Conservation (phyloP, 2,888 invertebrate genomes). For the Barypeithes pellucidus region DNA sequence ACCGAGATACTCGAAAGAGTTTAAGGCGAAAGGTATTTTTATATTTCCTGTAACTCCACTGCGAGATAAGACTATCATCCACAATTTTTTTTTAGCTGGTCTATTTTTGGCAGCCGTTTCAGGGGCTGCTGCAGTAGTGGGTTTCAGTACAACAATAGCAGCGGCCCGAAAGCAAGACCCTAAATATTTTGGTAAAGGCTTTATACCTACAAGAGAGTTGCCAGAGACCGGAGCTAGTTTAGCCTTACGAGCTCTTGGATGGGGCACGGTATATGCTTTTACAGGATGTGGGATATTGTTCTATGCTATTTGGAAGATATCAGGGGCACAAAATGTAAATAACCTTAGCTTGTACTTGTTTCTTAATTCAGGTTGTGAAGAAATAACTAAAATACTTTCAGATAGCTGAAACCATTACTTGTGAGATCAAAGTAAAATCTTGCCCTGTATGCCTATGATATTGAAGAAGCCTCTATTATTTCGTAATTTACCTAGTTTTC, state of each 20-base stretch:
- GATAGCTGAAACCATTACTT: too few species aligned
- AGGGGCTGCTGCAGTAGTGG: conserved; percentile 85
- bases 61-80: too few species aligned
- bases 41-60: too few species aligned
- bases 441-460: too few species aligned
- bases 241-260: conserved; percentile 88
- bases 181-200: conserved; percentile 83
- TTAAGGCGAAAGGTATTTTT: conserved; percentile 39
- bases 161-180: conserved; percentile 87
- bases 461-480: too few species aligned
- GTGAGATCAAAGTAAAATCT: too few species aligned
- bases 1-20: conserved; percentile 38
- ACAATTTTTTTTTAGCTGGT: conserved; percentile 72
- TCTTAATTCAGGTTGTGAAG: too few species aligned
- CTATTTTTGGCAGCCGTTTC: conserved; percentile 82
- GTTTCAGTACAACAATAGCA: conserved; percentile 86
- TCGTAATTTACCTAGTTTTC: too few species aligned
- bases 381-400: too few species aligned
- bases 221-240: conserved; percentile 84
- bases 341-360: neutral
- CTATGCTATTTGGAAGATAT: conserved; percentile 90
- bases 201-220: conserved; percentile 75
- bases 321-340: conserved; percentile 88
- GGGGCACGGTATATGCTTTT: conserved; percentile 92
- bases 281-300: conserved; percentile 87